A percentile compares a stretch with the other conserved stretches of the same genome.
phyloP scores from a whole-genome alignment of 1,140 invertebrate genomes.

The Hormaphis cornu region DNA sequence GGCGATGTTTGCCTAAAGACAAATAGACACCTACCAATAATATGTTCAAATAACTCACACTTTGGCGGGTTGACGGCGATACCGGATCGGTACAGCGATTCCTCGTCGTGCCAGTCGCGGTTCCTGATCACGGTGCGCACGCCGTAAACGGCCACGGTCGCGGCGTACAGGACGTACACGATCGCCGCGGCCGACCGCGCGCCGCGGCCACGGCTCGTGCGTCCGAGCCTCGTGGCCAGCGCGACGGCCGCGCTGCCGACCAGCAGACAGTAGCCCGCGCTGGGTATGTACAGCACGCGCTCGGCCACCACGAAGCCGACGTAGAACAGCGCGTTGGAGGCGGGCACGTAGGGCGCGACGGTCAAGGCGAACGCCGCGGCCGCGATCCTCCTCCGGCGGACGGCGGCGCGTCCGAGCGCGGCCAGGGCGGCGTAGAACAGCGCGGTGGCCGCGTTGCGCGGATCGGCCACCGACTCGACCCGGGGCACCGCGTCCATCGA shows the following conservation, averaged over 20 bases:
- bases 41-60: conserved; percentile 68
- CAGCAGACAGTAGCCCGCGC: conserved; percentile 85
- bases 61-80: conserved; percentile 88
- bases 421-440: conserved; percentile 26
- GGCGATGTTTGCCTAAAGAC: no score
- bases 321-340: conserved; percentile 88
- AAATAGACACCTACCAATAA: no score
- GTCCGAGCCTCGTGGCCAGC: conserved; percentile 37
- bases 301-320: conserved; percentile 95
- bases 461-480: conserved; percentile 60
- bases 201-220: neutral
- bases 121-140: conserved; percentile 71
- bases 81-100: conserved; percentile 81
- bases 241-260: conserved; percentile 55
- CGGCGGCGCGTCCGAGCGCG: neutral
- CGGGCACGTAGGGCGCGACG: conserved; percentile 81
- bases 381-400: neutral
- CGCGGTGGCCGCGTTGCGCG: conserved; percentile 51
- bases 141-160: conserved; percentile 41
- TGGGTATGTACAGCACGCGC: conserved; percentile 85
- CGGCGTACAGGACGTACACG: neutral
- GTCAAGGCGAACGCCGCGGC: conserved; percentile 50
- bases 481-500: conserved; percentile 85
- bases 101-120: conserved; percentile 82
- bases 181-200: neutral